Conservation (phyloP, 2,113 vertebrate genomes). For the Callorhinus ursinus region DNA sequence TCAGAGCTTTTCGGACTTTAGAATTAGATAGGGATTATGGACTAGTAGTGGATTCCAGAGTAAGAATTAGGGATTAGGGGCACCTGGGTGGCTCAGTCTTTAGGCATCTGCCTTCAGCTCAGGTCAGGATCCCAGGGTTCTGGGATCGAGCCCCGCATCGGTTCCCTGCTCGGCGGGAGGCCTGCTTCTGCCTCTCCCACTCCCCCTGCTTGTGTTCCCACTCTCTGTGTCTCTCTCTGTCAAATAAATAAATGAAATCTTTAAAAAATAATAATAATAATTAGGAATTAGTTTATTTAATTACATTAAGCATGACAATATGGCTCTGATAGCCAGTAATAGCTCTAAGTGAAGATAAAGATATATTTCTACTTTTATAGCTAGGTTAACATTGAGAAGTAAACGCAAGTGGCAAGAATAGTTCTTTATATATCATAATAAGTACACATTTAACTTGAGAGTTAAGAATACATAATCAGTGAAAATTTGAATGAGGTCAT, state of each 20-base stretch:
- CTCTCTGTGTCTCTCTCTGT: too few species aligned
- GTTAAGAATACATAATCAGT: not conserved
- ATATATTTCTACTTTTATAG: not conserved
- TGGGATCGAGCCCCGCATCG: too few species aligned
- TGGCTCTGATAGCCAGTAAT: not conserved
- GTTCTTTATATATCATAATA: not conserved
- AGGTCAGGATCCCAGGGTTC: too few species aligned
- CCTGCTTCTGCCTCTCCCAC: too few species aligned
- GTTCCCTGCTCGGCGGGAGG: too few species aligned
- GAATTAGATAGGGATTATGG: not conserved
- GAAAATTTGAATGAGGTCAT: not conserved
- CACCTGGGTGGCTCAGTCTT: too few species aligned
- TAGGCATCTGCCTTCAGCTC: too few species aligned
- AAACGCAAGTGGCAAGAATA: not conserved
- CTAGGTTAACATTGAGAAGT: not conserved
- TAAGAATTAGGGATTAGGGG: not conserved
- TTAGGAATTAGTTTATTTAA: not conserved
- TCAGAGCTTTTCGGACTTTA: conserved; percentile 1
- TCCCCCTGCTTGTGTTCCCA: too few species aligned
- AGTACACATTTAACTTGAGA: conserved; percentile 6
- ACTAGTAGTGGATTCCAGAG: not conserved
- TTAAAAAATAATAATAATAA: too few species aligned
- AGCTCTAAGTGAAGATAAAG: not conserved
- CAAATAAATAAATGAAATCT: too few species aligned
- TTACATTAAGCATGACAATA: not conserved